phyloP scores from a whole-genome alignment of 2,888 invertebrate genomes.

The Drosophila barbarae region DNA sequence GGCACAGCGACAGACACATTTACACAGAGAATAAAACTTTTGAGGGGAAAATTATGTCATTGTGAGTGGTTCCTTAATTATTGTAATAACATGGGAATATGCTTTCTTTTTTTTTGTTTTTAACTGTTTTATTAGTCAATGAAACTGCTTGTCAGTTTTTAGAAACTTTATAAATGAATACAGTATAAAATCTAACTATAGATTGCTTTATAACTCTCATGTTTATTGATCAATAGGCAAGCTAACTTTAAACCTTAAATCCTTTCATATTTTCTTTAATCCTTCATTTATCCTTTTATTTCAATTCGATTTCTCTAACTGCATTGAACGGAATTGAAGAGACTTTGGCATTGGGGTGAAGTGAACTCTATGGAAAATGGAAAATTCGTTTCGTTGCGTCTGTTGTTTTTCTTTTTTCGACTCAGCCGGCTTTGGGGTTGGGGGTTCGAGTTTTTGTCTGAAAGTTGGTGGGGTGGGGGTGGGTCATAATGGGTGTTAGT shows the following conservation, averaged over 20 bases:
- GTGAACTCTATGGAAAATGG: slow-evolving; percentile 57
- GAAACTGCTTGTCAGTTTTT: background rate
- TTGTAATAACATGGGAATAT: background rate
- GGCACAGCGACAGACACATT: slow-evolving; percentile 27
- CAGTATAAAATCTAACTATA: background rate
- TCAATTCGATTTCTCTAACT: slow-evolving; percentile 3
- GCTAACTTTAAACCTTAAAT: background rate
- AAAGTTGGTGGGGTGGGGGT: background rate
- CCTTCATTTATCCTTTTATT: background rate
- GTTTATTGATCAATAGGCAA: background rate
- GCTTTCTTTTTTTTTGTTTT: background rate
- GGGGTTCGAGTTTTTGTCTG: slow-evolving; percentile 3
- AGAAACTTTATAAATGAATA: background rate
- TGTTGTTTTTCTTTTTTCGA: slow-evolving; percentile 32
- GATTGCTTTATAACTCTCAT: too few relatives aligned
- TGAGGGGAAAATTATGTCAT: background rate
- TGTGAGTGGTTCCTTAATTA: background rate
- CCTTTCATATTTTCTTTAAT: background rate
- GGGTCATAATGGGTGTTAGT: slow-evolving; percentile 33
- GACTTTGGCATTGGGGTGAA: slow-evolving; percentile 51
- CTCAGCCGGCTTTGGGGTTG: slow-evolving; percentile 7
- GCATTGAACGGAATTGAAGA: slow-evolving; percentile 36
- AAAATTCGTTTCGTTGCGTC: slow-evolving; percentile 50
- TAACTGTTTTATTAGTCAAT: background rate
- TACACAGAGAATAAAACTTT: slow-evolving; percentile 25